Evolutionary conservation across 35 echinoderm and acorn worm species (phyloP).

Genomic region (Acanthaster planci): DNA sequence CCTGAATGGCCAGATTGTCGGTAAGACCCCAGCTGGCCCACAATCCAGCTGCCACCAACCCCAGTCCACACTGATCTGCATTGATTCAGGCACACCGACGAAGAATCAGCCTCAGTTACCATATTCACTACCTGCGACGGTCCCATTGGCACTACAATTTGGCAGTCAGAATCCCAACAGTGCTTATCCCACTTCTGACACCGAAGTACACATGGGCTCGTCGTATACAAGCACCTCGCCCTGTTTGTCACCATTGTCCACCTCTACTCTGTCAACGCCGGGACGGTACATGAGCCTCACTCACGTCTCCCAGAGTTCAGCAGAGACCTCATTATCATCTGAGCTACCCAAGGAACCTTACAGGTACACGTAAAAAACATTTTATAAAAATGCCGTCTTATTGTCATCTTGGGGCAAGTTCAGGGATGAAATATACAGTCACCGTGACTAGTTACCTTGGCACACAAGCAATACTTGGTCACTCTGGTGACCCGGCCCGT

Average conservation of each 20-base stretch:
- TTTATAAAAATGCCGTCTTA: too few species aligned
- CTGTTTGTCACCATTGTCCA: background rate
- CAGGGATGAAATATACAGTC: too few species aligned
- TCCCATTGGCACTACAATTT: background rate
- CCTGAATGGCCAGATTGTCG: background rate
- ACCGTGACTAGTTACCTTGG: too few species aligned
- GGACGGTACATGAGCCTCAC: background rate
- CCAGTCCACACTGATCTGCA: background rate
- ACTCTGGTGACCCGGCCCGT: too few species aligned
- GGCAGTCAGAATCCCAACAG: background rate
- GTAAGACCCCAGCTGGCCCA: background rate
- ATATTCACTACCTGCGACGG: background rate
- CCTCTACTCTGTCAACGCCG: background rate
- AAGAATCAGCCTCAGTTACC: background rate
- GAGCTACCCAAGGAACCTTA: background rate
- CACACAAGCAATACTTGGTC: too few species aligned
- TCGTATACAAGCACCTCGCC: background rate
- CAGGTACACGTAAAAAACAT: background rate
- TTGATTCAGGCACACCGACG: background rate
- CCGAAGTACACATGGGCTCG: background rate
- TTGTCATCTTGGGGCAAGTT: too few species aligned
- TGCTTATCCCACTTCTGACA: constrained; percentile 15
- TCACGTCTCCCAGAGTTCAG: background rate
- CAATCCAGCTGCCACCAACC: background rate
- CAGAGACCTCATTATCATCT: background rate